These are phyloP conservation scores for Ericerus pela DNA, from an alignment of 1,140 invertebrate species.

Conservation along the genomic window DNA sequence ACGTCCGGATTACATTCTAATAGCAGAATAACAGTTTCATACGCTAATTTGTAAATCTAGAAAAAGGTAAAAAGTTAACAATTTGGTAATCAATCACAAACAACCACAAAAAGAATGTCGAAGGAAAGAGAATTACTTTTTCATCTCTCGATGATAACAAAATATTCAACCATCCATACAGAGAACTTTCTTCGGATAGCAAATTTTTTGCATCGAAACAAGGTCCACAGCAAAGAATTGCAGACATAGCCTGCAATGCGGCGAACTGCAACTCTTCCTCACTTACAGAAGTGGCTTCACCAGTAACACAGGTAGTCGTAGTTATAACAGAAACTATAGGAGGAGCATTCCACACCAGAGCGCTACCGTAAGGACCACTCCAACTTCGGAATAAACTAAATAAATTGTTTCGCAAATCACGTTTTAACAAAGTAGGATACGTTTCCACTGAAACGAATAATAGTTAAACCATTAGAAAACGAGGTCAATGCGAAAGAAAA, in stretches of 20 bases:
- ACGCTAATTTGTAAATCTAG: slow-evolving; percentile 74
- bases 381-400: slow-evolving; percentile 87
- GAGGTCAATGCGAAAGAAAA: background rate
- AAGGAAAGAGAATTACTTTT: slow-evolving; percentile 43
- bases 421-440: slow-evolving; percentile 66
- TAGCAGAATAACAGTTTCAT: slow-evolving; percentile 84
- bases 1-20: slow-evolving; percentile 93
- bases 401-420: slow-evolving; percentile 69
- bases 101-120: background rate
- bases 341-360: slow-evolving; percentile 21
- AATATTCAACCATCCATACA: slow-evolving; percentile 87
- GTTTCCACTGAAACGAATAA: slow-evolving; percentile 54
- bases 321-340: slow-evolving; percentile 31
- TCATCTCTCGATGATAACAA: slow-evolving; percentile 76
- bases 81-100: slow-evolving; percentile 1
- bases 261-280: slow-evolving; percentile 43
- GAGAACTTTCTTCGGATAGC: slow-evolving; percentile 69
- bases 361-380: slow-evolving; percentile 63
- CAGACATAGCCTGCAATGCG: slow-evolving; percentile 77
- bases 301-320: slow-evolving; percentile 14
- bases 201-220: slow-evolving; percentile 74
- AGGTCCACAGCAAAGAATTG: slow-evolving; percentile 83
- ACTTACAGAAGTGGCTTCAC: slow-evolving; percentile 5
- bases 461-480: background rate
- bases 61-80: slow-evolving; percentile 18